These are phyloP conservation scores for Nautilus pompilius DNA, from an alignment of 1,140 invertebrate species.

Conservation along the genomic window DNA sequence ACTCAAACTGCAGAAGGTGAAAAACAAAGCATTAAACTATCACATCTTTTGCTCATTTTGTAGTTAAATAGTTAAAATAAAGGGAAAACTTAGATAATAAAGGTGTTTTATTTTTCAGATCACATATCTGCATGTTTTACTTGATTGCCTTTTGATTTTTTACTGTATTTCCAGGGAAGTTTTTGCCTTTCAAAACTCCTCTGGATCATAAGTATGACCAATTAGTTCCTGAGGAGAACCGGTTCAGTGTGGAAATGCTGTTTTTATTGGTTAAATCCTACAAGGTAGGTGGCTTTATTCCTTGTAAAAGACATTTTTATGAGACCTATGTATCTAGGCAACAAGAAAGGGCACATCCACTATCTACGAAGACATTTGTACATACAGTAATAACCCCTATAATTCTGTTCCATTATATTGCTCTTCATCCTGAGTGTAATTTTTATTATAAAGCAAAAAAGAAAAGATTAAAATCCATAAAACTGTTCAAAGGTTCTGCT, in stretches of 20 bases:
- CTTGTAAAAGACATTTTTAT: too few species aligned
- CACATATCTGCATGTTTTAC: background rate
- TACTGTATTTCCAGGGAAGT: constrained; percentile 50
- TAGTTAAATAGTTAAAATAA: background rate
- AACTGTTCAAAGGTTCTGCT: too few species aligned
- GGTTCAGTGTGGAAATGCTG: constrained; percentile 83
- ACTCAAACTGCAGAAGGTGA: background rate
- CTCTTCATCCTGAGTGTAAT: too few species aligned
- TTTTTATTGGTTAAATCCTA: constrained; percentile 55
- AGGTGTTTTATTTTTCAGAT: background rate
- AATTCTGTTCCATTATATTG: too few species aligned
- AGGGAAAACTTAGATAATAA: background rate
- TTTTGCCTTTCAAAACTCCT: constrained; percentile 89
- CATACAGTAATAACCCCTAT: too few species aligned
- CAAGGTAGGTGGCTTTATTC: constrained; percentile 68
- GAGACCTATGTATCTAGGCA: too few species aligned
- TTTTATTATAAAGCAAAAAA: too few species aligned
- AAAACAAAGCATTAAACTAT: background rate
- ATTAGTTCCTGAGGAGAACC: constrained; percentile 73
- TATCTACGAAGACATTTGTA: too few species aligned
- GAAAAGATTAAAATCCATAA: too few species aligned
- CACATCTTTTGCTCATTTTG: background rate
- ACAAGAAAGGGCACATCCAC: too few species aligned
- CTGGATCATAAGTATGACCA: constrained; percentile 73
- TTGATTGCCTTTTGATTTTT: constrained; percentile 14